These are phyloP conservation scores for Calonectris borealis DNA, from an alignment of 2,113 vertebrate species.

Conservation along the genomic window DNA sequence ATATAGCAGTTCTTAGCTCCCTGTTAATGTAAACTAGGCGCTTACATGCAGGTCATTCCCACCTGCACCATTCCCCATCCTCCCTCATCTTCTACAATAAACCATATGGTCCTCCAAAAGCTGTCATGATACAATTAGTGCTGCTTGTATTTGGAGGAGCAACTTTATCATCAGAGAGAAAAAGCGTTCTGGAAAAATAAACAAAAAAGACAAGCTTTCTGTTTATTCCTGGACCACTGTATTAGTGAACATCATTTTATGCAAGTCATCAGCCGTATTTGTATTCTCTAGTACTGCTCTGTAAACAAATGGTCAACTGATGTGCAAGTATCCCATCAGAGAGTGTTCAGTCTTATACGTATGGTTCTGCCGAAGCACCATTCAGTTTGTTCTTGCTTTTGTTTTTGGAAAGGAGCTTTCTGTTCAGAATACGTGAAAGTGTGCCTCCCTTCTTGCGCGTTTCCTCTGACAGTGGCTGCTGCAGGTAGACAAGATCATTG, in stretches of 20 bases:
- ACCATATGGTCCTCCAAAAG: not conserved
- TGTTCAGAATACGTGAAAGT: conserved; percentile 83
- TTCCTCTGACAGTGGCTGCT: conserved; percentile 79
- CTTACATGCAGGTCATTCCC: not conserved
- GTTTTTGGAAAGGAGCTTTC: conserved; percentile 80
- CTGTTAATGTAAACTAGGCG: not conserved
- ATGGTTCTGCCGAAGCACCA: conserved; percentile 54
- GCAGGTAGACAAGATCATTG: conserved; percentile 92
- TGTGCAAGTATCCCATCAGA: not conserved
- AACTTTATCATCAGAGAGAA: not conserved
- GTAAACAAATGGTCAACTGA: conserved; percentile 57
- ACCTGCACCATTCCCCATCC: not conserved
- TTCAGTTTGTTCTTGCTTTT: conserved; percentile 82
- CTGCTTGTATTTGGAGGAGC: not conserved
- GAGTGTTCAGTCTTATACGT: not conserved
- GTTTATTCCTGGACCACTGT: not conserved
- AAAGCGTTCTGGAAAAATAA: not conserved
- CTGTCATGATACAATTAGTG: not conserved
- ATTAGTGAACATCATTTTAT: not conserved
- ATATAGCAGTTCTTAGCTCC: not conserved
- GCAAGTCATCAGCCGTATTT: not conserved
- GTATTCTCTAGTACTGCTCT: conserved; percentile 24
- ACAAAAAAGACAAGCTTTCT: not conserved
- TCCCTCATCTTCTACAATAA: not conserved
- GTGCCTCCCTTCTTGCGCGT: conserved; percentile 82